A percentile compares a stretch with the other conserved stretches of the same genome.
Evolutionary conservation across 2,797 vertebrate genomes (phyloP).

Genomic region (Toxotes lorentzi): DNA sequence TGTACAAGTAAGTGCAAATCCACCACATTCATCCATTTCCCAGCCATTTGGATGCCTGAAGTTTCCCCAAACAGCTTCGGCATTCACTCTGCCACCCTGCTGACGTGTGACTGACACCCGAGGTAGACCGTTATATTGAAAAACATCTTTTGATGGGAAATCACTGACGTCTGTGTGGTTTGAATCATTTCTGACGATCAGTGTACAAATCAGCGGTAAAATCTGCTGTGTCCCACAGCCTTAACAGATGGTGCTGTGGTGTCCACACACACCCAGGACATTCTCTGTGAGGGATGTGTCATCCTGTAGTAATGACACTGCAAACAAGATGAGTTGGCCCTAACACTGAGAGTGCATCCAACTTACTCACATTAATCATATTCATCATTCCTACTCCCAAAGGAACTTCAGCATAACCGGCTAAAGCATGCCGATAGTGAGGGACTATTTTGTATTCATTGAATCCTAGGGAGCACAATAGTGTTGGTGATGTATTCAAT

Average conservation of each 20-base stretch:
- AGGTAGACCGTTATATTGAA: slow-evolving; percentile 40
- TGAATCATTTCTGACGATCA: slow-evolving; percentile 49
- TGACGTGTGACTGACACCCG: slow-evolving; percentile 50
- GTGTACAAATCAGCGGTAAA: slow-evolving; percentile 58
- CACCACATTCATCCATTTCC: slow-evolving; percentile 18
- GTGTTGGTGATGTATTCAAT: slow-evolving; percentile 9
- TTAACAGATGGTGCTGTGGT: slow-evolving; percentile 56
- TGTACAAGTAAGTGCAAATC: slow-evolving; percentile 40
- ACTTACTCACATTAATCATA: slow-evolving; percentile 21
- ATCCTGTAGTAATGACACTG: slow-evolving; percentile 41
- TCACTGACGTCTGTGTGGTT: slow-evolving; percentile 70
- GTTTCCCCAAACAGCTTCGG: slow-evolving; percentile 17
- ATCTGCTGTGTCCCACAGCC: slow-evolving; percentile 49
- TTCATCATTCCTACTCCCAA: slow-evolving; percentile 10
- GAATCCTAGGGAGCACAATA: neutral
- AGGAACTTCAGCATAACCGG: neutral
- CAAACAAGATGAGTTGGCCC: slow-evolving; percentile 43
- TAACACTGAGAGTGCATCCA: slow-evolving; percentile 18
- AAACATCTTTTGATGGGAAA: slow-evolving; percentile 49
- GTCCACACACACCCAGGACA: slow-evolving; percentile 34
- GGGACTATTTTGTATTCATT: slow-evolving; percentile 10
- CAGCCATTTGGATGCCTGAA: slow-evolving; percentile 26
- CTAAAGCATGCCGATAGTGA: slow-evolving; percentile 7
- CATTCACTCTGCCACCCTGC: slow-evolving; percentile 23
- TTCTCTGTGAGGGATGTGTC: slow-evolving; percentile 46